Evolutionary conservation across 2,888 invertebrate genomes (phyloP).

Genomic region (Cenopis cana): DNA sequence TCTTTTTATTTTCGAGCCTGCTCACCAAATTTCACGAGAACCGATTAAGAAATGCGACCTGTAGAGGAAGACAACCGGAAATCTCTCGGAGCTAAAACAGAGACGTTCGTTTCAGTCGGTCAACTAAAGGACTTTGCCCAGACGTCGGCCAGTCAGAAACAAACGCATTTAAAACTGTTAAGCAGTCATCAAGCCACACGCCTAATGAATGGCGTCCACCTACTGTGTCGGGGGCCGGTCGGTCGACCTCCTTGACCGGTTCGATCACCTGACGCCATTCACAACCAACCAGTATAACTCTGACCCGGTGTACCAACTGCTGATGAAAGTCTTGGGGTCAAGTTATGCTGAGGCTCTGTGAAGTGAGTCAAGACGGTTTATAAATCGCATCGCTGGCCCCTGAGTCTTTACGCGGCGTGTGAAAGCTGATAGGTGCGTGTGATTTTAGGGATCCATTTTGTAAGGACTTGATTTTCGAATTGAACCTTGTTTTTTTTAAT

Average conservation of each 20-base stretch:
- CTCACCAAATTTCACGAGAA: too few species aligned
- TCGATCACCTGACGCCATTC: constrained; percentile 12
- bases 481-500: too few species aligned
- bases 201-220: constrained; percentile 38
- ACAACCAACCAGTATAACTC: not conserved
- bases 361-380: not conserved
- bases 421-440: constrained; percentile 29
- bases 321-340: not conserved
- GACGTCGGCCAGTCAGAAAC: not conserved
- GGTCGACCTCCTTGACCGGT: constrained; percentile 41
- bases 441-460: constrained; percentile 18
- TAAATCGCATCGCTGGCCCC: constrained; percentile 15
- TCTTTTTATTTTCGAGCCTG: too few species aligned
- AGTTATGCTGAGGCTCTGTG: not conserved
- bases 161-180: constrained; percentile 4
- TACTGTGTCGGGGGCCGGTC: constrained; percentile 43
- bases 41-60: too few species aligned
- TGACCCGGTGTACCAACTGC: not conserved
- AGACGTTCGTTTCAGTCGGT: too few species aligned
- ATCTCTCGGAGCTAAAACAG: too few species aligned
- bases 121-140: not conserved
- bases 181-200: constrained; percentile 14
- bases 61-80: too few species aligned
- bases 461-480: too few species aligned
- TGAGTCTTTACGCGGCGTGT: constrained; percentile 32